Conservation (phyloP, 2,797 vertebrate genomes). For the Acanthopagrus latus region DNA sequence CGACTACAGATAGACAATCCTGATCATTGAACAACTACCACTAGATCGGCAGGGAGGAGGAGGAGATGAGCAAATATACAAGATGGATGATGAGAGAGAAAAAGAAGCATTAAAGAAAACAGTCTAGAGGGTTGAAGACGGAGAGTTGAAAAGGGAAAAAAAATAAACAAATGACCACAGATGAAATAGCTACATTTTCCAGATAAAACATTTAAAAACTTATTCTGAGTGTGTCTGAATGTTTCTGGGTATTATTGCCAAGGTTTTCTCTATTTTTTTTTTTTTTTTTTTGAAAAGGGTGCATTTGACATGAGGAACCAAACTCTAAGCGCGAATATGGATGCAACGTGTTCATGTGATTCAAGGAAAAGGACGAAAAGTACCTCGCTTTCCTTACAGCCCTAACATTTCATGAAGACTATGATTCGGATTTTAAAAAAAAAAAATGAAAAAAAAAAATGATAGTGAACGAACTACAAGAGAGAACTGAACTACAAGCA, state of each 20-base stretch:
- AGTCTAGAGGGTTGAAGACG: slow-evolving; percentile 32
- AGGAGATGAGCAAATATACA: slow-evolving; percentile 79
- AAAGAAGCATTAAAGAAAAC: not conserved
- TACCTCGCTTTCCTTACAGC: slow-evolving; percentile 73
- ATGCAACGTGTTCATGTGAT: slow-evolving; percentile 46
- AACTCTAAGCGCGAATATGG: slow-evolving; percentile 22
- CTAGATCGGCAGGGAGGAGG: slow-evolving; percentile 73
- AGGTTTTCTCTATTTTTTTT: slow-evolving; percentile 40
- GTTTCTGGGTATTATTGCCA: slow-evolving; percentile 81
- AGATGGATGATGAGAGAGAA: slow-evolving; percentile 61
- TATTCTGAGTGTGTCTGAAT: slow-evolving; percentile 56
- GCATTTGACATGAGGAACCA: slow-evolving; percentile 31
- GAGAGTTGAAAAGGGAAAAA: slow-evolving; percentile 21
- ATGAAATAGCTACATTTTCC: slow-evolving; percentile 73
- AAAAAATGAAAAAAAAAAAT: not conserved
- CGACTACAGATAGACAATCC: slow-evolving; percentile 85
- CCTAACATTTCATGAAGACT: slow-evolving; percentile 70
- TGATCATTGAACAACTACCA: slow-evolving; percentile 85
- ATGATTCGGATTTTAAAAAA: slow-evolving; percentile 14
- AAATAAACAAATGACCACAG: slow-evolving; percentile 18
- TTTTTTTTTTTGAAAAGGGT: slow-evolving; percentile 24
- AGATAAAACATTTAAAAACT: slow-evolving; percentile 58
- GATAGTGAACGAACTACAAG: slow-evolving; percentile 41
- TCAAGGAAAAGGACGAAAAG: slow-evolving; percentile 66
- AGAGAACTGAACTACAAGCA: slow-evolving; percentile 72